Conservation (phyloP, 2,888 invertebrate genomes). For the Acrobasis suavella region DNA sequence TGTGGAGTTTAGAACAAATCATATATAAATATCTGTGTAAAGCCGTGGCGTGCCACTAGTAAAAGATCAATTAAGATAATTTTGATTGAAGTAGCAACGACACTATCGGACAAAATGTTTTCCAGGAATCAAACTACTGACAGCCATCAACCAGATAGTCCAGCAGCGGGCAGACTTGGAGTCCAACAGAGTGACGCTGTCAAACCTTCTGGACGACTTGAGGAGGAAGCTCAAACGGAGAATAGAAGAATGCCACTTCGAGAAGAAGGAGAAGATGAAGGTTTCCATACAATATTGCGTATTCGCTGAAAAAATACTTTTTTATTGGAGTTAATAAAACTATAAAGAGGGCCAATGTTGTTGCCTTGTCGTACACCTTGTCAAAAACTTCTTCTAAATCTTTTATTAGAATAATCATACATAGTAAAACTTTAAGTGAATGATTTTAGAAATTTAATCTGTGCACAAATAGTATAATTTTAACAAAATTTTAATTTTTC, state of each 20-base stretch:
- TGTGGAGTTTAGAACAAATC: too few relatives aligned
- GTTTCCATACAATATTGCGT: constrained; percentile 34
- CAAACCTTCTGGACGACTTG: constrained; percentile 68
- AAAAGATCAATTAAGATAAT: too few relatives aligned
- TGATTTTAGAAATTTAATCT: too few relatives aligned
- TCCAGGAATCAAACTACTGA: constrained; percentile 72
- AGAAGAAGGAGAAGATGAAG: constrained; percentile 71
- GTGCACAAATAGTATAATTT: too few relatives aligned
- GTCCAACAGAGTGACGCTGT: constrained; percentile 61
- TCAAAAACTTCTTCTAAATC: too few relatives aligned
- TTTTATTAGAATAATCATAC: too few relatives aligned
- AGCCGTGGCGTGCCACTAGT: too few relatives aligned
- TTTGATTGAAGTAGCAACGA: too few relatives aligned
- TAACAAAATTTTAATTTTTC: too few relatives aligned
- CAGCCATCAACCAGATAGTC: constrained; percentile 72
- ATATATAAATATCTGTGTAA: too few relatives aligned
- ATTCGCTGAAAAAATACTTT: too few relatives aligned
- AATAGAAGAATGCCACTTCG: constrained; percentile 68
- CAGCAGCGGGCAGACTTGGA: constrained; percentile 73
- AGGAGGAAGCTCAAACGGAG: constrained; percentile 65
- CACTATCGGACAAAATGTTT: background rate
- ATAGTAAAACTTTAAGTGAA: too few relatives aligned
- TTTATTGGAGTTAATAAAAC: background rate
- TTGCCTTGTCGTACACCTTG: background rate
- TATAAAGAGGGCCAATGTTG: background rate